Conservation (phyloP, 2,113 vertebrate species). For the Phyllopteryx taeniolatus region DNA sequence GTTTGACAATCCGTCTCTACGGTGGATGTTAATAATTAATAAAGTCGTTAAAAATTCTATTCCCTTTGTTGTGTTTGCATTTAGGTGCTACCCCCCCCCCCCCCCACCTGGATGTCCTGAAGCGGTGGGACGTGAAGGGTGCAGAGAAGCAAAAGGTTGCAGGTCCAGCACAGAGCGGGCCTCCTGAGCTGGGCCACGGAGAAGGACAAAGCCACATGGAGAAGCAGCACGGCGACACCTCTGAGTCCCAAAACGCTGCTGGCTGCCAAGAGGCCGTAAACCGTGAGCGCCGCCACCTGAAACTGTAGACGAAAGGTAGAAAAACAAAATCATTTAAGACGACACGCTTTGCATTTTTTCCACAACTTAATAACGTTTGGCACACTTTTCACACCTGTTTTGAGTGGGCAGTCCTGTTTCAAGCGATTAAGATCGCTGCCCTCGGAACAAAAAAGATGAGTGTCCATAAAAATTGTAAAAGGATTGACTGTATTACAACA, state of each 20-base stretch:
- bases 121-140: conserved; percentile 79
- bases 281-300: conserved; percentile 75
- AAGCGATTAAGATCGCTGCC: too few relatives aligned
- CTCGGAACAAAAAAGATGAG: too few relatives aligned
- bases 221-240: conserved; percentile 79
- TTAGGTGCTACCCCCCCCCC: conserved; percentile 62
- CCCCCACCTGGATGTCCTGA: conserved; percentile 84
- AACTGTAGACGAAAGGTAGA: conserved; percentile 65
- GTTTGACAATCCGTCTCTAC: neutral
- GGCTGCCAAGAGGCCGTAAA: conserved; percentile 84
- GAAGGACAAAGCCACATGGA: conserved; percentile 82
- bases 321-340: neutral
- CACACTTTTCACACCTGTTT: too few relatives aligned
- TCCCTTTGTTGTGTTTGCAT: neutral
- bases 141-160: conserved; percentile 80
- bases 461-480: neutral
- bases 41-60: neutral
- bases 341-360: neutral
- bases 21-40: neutral
- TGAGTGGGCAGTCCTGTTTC: too few relatives aligned
- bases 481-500: too few relatives aligned
- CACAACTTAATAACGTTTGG: neutral
- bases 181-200: conserved; percentile 81
- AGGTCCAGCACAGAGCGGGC: conserved; percentile 79
- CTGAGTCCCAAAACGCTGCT: conserved; percentile 78